Evolutionary conservation across 2,797 vertebrate species (phyloP).

Genomic region (Xiphorhynchus erythropygius): DNA sequence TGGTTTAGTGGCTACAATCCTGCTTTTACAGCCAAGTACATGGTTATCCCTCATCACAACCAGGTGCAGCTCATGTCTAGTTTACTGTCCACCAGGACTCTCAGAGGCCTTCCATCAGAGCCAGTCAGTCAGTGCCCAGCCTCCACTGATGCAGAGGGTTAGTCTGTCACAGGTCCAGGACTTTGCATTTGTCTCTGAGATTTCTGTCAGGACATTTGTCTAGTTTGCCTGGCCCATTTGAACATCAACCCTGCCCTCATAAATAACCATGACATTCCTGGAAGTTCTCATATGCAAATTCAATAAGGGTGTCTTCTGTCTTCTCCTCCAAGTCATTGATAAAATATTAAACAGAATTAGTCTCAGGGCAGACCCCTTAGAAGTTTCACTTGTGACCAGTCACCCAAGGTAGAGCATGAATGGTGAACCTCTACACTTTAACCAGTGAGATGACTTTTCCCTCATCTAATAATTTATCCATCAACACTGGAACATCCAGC

Average conservation of each 20-base stretch:
- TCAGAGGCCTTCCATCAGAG: neutral
- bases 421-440: neutral
- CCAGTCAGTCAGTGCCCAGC: neutral
- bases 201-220: neutral
- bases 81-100: neutral
- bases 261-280: neutral
- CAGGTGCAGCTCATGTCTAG: neutral
- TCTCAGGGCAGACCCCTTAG: neutral
- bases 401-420: neutral
- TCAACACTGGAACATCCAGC: neutral
- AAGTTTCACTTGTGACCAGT: neutral
- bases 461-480: neutral
- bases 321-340: neutral
- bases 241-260: neutral
- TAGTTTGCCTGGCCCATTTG: neutral
- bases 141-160: rapidly evolving
- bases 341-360: neutral
- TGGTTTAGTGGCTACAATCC: neutral
- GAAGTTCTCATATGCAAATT: neutral
- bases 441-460: neutral
- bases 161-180: neutral
- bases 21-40: neutral
- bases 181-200: neutral
- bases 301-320: neutral
- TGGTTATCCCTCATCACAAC: neutral